Evolutionary conservation across 2,888 invertebrate genomes (phyloP), one percentile per base, ranked within the genome.

Genomic region (Myopa tessellatipennis): DNA sequence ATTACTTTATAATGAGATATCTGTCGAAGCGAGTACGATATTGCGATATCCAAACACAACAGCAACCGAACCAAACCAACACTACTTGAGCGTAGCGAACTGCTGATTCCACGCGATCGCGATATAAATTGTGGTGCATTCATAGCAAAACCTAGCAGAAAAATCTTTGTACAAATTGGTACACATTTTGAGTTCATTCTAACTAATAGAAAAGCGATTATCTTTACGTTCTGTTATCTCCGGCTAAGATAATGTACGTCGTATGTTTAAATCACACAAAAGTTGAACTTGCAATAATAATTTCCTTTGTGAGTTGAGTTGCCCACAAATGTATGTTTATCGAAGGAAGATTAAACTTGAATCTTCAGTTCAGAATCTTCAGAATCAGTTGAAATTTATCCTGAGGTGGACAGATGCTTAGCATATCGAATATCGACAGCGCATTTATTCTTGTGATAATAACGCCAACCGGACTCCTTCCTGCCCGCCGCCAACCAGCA

Each of bases 1-100:
- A 74, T 74, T 77, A 74, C 69, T 73, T 61, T 74, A 69, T 74
- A 77, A 77, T 73, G 73, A 73, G 77, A 38, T 71, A 55, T 67
- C 74, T 67, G 65, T 52, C 65, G 52, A 40, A 52, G 8, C 52
- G 38, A 67, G 63, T 26, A 60, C 52, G 52, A 34, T 65, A 16
- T 34, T 65, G 65, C 65, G 74, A 50, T 63, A 34, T 50, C 36
- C 16, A 52, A 65, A 52, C 34, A 6, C 63, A 65, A 16, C 8
- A 26, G 40, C 61, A 10, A 71, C 38, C 8, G 34, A 34, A 61
- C 12, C 45, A 40, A 14, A 58, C 16, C 4, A 12, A 58, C 8
- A 58, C 4, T 10, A 4, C 4, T 10, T 5, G 8, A 58, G 6
- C 58, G 58, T 58, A 14, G 58, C 6, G 16, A 58, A 16, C 16